Evolutionary conservation across 2,888 invertebrate species (phyloP).

Genomic region (Anticlea derivata): DNA sequence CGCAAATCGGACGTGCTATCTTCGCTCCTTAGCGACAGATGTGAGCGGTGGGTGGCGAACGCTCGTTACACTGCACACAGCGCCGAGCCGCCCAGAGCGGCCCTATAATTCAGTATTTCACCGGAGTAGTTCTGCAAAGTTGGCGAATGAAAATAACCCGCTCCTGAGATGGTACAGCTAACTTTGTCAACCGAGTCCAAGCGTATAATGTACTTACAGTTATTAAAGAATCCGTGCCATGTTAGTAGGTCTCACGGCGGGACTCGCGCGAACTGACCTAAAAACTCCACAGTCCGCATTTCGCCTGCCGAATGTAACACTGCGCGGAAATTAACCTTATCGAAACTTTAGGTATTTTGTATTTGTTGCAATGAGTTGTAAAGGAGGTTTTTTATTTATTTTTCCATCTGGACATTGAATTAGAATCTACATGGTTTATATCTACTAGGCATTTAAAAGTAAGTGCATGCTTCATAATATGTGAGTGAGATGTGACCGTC

Average conservation of each 20-base stretch:
- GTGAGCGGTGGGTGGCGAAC: slow-evolving; percentile 11
- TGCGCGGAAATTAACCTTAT: slow-evolving; percentile 1
- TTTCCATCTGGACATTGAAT: no score
- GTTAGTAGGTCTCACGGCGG: background rate
- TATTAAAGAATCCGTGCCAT: slow-evolving; percentile 2
- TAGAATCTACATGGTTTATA: no score
- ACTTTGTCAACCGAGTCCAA: slow-evolving; percentile 9
- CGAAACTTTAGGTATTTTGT: background rate
- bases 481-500: background rate
- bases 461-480: no score
- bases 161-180: slow-evolving; percentile 1
- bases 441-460: no score
- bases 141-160: slow-evolving; percentile 17
- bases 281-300: slow-evolving; percentile 10
- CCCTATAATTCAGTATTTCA: slow-evolving; percentile 10
- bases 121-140: slow-evolving; percentile 17
- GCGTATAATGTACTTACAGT: background rate
- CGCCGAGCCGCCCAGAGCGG: no score
- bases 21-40: slow-evolving; percentile 20
- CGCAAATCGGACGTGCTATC: slow-evolving; percentile 35
- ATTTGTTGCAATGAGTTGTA: slow-evolving; percentile 1
- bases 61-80: background rate
- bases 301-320: slow-evolving; percentile 5
- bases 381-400: no score
- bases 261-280: slow-evolving; percentile 14